These are phyloP conservation scores for Erythrolamprus reginae DNA, from an alignment of 2,113 vertebrate species.

Conservation along the genomic window DNA sequence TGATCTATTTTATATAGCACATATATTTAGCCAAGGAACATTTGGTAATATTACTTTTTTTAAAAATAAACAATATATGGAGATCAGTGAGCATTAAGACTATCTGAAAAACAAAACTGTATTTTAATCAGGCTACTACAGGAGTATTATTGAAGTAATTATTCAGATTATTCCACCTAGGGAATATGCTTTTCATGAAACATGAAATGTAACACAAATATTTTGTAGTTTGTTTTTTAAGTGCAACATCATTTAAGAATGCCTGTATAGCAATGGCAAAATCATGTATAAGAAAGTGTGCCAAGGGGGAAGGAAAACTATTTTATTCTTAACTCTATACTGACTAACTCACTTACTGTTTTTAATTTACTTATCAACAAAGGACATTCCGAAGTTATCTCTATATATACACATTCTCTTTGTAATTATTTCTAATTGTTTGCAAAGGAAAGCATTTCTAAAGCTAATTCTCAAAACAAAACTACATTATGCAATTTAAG, in stretches of 20 bases:
- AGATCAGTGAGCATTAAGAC: not conserved
- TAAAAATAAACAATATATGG: slow-evolving; percentile 37
- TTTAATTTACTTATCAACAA: slow-evolving; percentile 2
- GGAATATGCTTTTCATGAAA: slow-evolving; percentile 43
- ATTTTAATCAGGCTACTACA: not conserved
- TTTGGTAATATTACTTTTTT: slow-evolving; percentile 42
- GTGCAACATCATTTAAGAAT: slow-evolving; percentile 10
- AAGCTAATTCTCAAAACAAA: slow-evolving; percentile 5
- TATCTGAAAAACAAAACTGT: not conserved
- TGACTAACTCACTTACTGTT: slow-evolving; percentile 3
- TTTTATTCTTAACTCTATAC: slow-evolving; percentile 9
- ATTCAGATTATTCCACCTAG: not conserved
- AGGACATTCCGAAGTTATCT: not conserved
- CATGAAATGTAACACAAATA: slow-evolving; percentile 51
- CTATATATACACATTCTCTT: not conserved
- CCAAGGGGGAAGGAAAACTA: not conserved
- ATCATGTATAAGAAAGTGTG: slow-evolving; percentile 10
- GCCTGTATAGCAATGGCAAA: not conserved
- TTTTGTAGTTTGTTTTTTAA: slow-evolving; percentile 47
- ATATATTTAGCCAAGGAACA: slow-evolving; percentile 30
- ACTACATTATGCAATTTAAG: not conserved
- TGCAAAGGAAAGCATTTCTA: not conserved
- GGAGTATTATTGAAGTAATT: not conserved
- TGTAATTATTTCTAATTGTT: not conserved
- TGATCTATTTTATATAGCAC: slow-evolving; percentile 39